Evolutionary conservation across 2,113 vertebrate genomes (phyloP), one percentile per base, ranked within the genome.

Genomic region (Alexandromys fortis): DNA sequence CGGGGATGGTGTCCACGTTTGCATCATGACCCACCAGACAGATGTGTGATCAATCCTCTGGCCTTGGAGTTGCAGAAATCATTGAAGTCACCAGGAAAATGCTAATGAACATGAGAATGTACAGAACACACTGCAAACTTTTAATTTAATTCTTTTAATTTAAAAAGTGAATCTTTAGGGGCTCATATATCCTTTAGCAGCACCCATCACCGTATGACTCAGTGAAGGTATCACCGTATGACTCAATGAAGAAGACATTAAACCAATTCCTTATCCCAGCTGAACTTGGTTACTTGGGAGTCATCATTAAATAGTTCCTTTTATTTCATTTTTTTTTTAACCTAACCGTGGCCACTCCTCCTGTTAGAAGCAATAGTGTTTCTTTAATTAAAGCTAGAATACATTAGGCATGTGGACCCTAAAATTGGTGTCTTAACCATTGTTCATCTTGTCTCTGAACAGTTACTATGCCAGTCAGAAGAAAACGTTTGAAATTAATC

Each of bases 401-500:
- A 49, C 21, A 73, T 30, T 8, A 89, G 92, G 42, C 73, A 7
- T 26, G 19, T 49, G 49, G 5, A 72, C n/a, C 16, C 63, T 97
- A 55, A 73, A 67, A 42, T 5, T 10, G 12, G 16, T 47, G 3
- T 92, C 47, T 78, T 89, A 65, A 17, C 52, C 92, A 61, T 17
- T 68, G 9, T 17, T 95, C 7, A 33, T 52, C 95, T 94, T 2
- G 49, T 79, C 26, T 79, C 33, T 97, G 96, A 70, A 92, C 95
- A 99, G 99, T 98, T 99, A 99, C 70, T 99, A 99, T 14, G 99
- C 99, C 88, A 99, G 99, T 98, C 99, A 99, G 97, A 99, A 99
- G 98, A 99, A 99, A 98, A 99, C 99, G 33, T 98, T 99, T 97
- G 99, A 99, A 98, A 98, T 99, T 95, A 99, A 99, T 96, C 99